Conservation (phyloP, 2,888 invertebrate genomes). For the Drosophila nigritarsus region DNA sequence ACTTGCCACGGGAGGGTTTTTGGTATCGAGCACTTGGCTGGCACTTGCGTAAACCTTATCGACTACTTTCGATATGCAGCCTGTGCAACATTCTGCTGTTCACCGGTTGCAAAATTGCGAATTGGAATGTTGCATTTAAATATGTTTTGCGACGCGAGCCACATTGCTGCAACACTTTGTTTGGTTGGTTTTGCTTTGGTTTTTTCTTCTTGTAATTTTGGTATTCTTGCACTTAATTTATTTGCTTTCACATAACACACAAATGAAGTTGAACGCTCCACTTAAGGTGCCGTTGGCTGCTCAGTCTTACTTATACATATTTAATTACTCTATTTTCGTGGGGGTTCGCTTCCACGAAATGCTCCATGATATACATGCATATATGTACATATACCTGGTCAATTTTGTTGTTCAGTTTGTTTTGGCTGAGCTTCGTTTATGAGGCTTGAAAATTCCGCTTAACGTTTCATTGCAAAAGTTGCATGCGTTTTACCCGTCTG, state of each 20-base stretch:
- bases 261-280: slow-evolving; percentile 65
- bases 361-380: slow-evolving; percentile 13
- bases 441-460: slow-evolving; percentile 57
- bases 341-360: slow-evolving; percentile 34
- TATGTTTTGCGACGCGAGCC: slow-evolving; percentile 30
- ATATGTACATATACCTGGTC: not conserved
- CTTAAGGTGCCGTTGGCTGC: slow-evolving; percentile 45
- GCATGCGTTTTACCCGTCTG: slow-evolving; percentile 7
- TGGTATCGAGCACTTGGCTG: slow-evolving; percentile 2
- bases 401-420: not conserved
- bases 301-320: slow-evolving; percentile 26
- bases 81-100: slow-evolving; percentile 26
- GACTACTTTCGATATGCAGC: slow-evolving; percentile 36
- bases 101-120: slow-evolving; percentile 23
- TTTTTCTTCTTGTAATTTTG: slow-evolving; percentile 5
- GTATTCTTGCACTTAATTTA: slow-evolving; percentile 8
- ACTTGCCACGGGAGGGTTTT: slow-evolving; percentile 43
- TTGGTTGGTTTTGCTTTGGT: slow-evolving; percentile 6
- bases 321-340: slow-evolving; percentile 66
- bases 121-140: slow-evolving; percentile 3
- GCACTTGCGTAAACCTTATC: slow-evolving; percentile 59
- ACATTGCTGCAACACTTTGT: slow-evolving; percentile 10
- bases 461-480: slow-evolving; percentile 52
- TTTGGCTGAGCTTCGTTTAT: slow-evolving; percentile 33
- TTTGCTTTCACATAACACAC: slow-evolving; percentile 52